Conservation (phyloP, 2,888 invertebrate genomes). For the Drosophila villosipedis region DNA sequence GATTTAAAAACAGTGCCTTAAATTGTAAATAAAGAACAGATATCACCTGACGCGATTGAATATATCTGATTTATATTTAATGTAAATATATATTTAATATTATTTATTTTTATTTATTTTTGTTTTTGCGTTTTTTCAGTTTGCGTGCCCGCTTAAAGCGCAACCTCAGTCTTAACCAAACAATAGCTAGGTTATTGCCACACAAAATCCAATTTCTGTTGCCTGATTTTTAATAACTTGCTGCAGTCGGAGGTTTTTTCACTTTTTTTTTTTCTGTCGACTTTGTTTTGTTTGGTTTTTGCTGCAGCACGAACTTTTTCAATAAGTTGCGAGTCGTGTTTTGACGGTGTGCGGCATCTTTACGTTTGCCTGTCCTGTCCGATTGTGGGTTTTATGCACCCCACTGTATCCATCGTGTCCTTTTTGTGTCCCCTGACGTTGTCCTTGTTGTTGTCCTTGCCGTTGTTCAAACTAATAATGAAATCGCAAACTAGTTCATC, state of each 20-base stretch:
- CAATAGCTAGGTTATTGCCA: slow-evolving; percentile 16
- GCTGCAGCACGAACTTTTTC: slow-evolving; percentile 70
- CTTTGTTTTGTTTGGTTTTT: slow-evolving; percentile 6
- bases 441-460: slow-evolving; percentile 31
- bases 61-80: not conserved
- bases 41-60: not conserved
- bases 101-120: not conserved
- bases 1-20: not conserved
- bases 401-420: slow-evolving; percentile 22
- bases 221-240: slow-evolving; percentile 58
- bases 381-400: not conserved
- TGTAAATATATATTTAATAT: not conserved
- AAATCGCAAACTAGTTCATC: slow-evolving; percentile 81
- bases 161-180: not conserved
- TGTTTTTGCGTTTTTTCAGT: not conserved
- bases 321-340: slow-evolving; percentile 70
- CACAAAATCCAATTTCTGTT: slow-evolving; percentile 48
- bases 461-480: slow-evolving; percentile 76
- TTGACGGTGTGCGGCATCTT: slow-evolving; percentile 41
- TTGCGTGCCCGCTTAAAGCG: not conserved
- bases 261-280: slow-evolving; percentile 2
- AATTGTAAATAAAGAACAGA: not conserved
- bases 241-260: slow-evolving; percentile 31
- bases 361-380: slow-evolving; percentile 5
- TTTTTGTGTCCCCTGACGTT: slow-evolving; percentile 20